A percentile compares a stretch with the other conserved stretches of the same genome.
phyloP scores from a whole-genome alignment of 2,797 vertebrate species.

The Gymnocypris eckloni region DNA sequence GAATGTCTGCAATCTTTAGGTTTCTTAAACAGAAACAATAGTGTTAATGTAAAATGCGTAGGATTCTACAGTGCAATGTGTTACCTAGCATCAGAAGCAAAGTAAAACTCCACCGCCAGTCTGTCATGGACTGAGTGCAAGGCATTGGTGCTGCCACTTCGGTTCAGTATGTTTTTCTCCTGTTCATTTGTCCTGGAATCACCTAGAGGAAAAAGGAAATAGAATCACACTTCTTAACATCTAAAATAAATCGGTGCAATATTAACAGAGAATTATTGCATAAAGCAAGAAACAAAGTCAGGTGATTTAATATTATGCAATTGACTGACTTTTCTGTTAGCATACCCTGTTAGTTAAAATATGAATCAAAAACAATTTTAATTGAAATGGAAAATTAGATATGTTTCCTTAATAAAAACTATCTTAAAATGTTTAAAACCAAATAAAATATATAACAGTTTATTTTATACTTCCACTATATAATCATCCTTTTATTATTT shows the following conservation, averaged over 20 bases:
- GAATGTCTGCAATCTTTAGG: neutral
- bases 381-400: neutral
- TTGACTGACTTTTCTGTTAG: neutral
- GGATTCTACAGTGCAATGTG: neutral
- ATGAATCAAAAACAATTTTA: neutral
- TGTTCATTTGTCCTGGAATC: constrained; percentile 66
- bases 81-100: constrained; percentile 96
- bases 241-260: neutral
- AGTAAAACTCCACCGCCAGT: constrained; percentile 92
- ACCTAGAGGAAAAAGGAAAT: constrained; percentile 58
- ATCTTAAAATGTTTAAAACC: neutral
- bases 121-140: constrained; percentile 84
- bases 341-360: neutral
- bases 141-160: constrained; percentile 75
- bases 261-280: neutral
- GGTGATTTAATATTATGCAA: constrained; percentile 4
- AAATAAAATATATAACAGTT: neutral
- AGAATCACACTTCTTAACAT: neutral
- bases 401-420: neutral
- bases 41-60: neutral
- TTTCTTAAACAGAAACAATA: neutral
- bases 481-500: neutral
- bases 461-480: neutral
- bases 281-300: neutral
- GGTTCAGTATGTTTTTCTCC: constrained; percentile 76